These are phyloP conservation scores for Labeo rohita DNA, from an alignment of 2,113 vertebrate species.

Conservation along the genomic window DNA sequence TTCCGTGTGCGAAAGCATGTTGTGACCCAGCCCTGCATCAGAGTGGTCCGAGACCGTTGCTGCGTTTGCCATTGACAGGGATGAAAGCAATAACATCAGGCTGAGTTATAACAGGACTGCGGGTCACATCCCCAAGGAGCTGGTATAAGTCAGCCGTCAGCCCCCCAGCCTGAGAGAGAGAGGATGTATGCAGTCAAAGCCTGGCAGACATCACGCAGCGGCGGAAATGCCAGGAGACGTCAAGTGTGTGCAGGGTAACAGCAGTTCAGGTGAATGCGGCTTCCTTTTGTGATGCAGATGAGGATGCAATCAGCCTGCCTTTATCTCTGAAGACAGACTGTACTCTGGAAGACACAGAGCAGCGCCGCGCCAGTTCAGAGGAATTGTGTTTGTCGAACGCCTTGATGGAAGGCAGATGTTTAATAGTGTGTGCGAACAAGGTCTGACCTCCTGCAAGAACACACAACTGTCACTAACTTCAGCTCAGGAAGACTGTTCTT, in stretches of 20 bases:
- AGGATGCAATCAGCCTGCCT: conserved; percentile 73
- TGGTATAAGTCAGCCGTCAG: conserved; percentile 36
- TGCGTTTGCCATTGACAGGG: conserved; percentile 18
- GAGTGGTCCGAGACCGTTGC: not conserved
- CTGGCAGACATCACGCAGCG: conserved; percentile 65
- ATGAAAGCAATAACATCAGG: conserved; percentile 47
- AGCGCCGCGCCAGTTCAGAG: conserved; percentile 69
- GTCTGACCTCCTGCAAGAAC: conserved; percentile 73
- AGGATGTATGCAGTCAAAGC: conserved; percentile 21
- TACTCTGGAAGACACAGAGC: conserved; percentile 67
- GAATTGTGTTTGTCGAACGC: conserved; percentile 67
- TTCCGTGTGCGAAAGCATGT: not conserved
- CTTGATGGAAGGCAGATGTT: conserved; percentile 70
- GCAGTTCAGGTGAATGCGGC: conserved; percentile 73
- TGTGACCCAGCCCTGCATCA: conserved; percentile 17
- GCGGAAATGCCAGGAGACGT: conserved; percentile 67
- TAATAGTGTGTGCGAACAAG: conserved; percentile 71
- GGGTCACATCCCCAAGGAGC: conserved; percentile 36
- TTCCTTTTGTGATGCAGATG: conserved; percentile 78
- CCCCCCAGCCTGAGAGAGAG: conserved; percentile 21
- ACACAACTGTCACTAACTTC: conserved; percentile 52
- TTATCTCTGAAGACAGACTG: conserved; percentile 71
- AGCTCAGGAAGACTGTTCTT: conserved; percentile 24
- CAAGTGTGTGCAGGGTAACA: conserved; percentile 60
- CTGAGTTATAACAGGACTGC: conserved; percentile 19